These are phyloP conservation scores for Eilema sororculum DNA, from an alignment of 2,888 invertebrate genomes.

Conservation along the genomic window DNA sequence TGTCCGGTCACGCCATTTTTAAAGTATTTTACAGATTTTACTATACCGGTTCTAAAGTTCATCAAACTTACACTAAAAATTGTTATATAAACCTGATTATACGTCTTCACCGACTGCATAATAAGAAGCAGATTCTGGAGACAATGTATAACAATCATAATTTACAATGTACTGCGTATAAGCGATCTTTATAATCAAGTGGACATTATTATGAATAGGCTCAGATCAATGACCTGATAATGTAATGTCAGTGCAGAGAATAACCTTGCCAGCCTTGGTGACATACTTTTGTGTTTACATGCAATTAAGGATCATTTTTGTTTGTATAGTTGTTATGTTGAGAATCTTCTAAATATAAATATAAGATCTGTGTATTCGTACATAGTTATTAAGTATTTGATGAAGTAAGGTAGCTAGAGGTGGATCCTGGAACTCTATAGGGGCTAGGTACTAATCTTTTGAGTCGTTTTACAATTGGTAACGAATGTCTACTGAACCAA, in stretches of 20 bases:
- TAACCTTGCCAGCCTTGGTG: conserved; percentile 52
- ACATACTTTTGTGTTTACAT: conserved; percentile 44
- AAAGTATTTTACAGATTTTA: background rate
- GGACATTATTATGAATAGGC: conserved; percentile 48
- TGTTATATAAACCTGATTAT: conserved; percentile 5
- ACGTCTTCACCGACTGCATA: background rate
- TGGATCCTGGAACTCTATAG: too few species aligned
- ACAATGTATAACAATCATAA: conserved; percentile 13
- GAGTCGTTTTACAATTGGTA: too few species aligned
- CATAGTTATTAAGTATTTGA: background rate
- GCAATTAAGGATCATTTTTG: conserved; percentile 29
- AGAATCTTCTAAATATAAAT: too few species aligned
- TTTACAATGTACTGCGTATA: conserved; percentile 14
- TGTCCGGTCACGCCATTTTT: background rate
- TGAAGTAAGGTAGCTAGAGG: too few species aligned
- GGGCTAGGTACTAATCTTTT: too few species aligned
- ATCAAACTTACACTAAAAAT: background rate
- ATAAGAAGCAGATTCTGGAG: conserved; percentile 16
- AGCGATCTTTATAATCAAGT: conserved; percentile 42
- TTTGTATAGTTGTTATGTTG: conserved; percentile 4
- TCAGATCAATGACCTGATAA: conserved; percentile 60
- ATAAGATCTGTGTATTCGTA: background rate
- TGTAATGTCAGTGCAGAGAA: conserved; percentile 49
- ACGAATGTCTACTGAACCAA: too few species aligned
- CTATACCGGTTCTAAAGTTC: background rate